Base-by-base conservation (phyloP, 1,140 invertebrate species). In the Ips typographus region DNA sequence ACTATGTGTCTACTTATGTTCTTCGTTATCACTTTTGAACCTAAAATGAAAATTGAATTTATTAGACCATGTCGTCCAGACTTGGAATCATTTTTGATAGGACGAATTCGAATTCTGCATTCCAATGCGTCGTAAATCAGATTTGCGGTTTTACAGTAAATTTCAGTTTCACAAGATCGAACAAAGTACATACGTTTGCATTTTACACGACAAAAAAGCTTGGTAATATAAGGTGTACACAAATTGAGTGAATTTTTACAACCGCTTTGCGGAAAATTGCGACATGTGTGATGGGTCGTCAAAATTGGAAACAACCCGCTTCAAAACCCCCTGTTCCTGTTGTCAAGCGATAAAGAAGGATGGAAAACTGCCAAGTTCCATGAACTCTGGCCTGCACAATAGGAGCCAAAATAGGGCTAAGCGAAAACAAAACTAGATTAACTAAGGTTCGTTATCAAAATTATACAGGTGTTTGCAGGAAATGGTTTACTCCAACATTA, bases 321-420 rank as follows among this genome's bases (percentile, higher is more conserved):
- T 49, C 44, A 49, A 5, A 4, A 44, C 22, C 44, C 44, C 44
- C 22, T 49, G 44, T 49, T 49, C 37, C 52, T 38, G 37, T 55
- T 36, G 52, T n/a, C 5, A 55, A 37, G 52, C 52, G 36, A 37
- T 8, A 36, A 55, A 55, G 5, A 38, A 55, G 37, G 52, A 55
- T 38, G 37, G 52, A 55, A 55, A 55, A 55, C 37, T 38, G 52
- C 52, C 8, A 55, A 55, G 52, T 55, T 55, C 37, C 52, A 7
- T 55, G 52, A 55, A 55, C 52, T 55, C 52, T 55, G 52, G 37
- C 52, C 52, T 37, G 52, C 52, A 55, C 52, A 38, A 37, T 6
- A 3, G 44, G 6, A 22, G 22, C 44, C 7, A 49, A 49, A 22
- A 22, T 22, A 22, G 22, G 22, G 22, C 22, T 22, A 22, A 22